These are phyloP conservation scores for Drosophila mauritiana DNA, from an alignment of 1,140 invertebrate species.

Conservation along the genomic window DNA sequence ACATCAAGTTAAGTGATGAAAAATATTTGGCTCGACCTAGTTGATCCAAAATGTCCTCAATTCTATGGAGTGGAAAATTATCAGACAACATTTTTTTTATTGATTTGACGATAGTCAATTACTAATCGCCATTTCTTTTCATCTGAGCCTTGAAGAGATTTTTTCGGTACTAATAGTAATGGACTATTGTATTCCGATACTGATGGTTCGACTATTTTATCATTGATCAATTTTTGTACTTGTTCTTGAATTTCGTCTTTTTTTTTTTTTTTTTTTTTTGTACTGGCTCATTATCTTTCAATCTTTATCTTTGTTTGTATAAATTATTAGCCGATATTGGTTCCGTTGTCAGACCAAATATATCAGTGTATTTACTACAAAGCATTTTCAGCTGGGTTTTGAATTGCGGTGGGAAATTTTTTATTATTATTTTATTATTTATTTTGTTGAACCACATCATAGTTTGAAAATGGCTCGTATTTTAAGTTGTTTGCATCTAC, in stretches of 20 bases:
- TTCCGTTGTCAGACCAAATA: background rate
- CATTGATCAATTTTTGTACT: background rate
- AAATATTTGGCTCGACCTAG: background rate
- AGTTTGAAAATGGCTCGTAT: too few relatives aligned
- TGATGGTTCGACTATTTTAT: constrained; percentile 2
- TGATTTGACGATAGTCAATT: background rate
- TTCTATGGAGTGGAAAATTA: background rate
- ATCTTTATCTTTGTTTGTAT: background rate
- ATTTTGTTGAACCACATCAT: too few relatives aligned
- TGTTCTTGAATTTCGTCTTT: background rate
- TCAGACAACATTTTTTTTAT: background rate
- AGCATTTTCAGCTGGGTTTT: too few relatives aligned
- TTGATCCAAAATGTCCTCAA: background rate
- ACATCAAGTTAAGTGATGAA: background rate
- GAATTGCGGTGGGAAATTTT: too few relatives aligned
- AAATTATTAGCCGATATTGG: background rate
- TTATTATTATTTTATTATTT: too few relatives aligned
- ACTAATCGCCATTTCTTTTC: background rate
- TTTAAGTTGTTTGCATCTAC: too few relatives aligned
- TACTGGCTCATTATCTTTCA: background rate
- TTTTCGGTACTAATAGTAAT: background rate
- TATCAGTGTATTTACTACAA: too few relatives aligned
- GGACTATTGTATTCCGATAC: background rate
- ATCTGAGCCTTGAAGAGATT: background rate
- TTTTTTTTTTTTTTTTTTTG: too few relatives aligned